phyloP scores from a whole-genome alignment of 2,797 vertebrate genomes.

The Phylloscopus collybita region DNA sequence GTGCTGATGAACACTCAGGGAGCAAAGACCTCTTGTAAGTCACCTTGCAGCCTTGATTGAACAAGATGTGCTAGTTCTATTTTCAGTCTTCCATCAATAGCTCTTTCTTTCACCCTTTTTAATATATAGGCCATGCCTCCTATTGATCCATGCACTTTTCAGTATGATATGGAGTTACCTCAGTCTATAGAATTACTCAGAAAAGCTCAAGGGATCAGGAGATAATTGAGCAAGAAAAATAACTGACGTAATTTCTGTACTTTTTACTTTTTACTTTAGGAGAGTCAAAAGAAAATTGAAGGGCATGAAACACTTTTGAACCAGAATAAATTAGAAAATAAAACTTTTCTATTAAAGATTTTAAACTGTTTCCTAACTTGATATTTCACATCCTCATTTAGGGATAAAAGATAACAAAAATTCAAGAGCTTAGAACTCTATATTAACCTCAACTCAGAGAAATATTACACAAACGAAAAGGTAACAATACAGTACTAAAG shows the following conservation, averaged over 20 bases:
- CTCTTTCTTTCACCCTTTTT: background rate
- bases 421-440: background rate
- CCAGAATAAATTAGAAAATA: background rate
- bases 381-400: background rate
- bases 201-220: conserved; percentile 52
- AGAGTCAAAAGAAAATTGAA: conserved; percentile 47
- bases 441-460: background rate
- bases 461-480: background rate
- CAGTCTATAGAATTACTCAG: conserved; percentile 30
- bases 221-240: conserved; percentile 60
- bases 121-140: conserved; percentile 52
- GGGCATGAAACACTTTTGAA: conserved; percentile 8
- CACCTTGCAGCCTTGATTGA: background rate
- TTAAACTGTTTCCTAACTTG: background rate
- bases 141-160: conserved; percentile 49
- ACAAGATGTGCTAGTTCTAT: conserved; percentile 24
- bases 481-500: background rate
- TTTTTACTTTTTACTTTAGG: conserved; percentile 31
- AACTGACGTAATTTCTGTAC: conserved; percentile 49
- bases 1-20: background rate
- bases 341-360: background rate
- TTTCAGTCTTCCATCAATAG: conserved; percentile 14
- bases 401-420: background rate
- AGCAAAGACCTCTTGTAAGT: background rate
- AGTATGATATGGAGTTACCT: conserved; percentile 17